Conservation (phyloP, 1,140 invertebrate species). For the Bombus breviceps region DNA sequence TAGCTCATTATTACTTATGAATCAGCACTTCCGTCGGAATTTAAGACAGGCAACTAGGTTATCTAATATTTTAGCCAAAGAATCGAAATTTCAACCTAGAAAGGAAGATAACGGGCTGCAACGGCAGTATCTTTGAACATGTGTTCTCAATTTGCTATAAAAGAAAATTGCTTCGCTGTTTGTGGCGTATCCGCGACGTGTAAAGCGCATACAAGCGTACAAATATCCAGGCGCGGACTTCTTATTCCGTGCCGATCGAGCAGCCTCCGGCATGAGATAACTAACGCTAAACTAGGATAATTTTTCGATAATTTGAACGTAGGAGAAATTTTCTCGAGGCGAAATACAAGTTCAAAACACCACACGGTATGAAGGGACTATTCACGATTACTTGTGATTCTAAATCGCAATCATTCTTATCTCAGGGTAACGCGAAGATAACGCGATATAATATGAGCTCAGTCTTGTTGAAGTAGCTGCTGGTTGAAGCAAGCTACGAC, state of each 20-base stretch:
- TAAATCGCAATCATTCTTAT: slow-evolving; percentile 35
- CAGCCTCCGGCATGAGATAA: too few species aligned
- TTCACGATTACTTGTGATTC: slow-evolving; percentile 18
- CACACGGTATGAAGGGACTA: too few species aligned
- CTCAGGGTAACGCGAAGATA: slow-evolving; percentile 1
- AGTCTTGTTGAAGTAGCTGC: neutral
- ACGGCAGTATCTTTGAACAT: neutral
- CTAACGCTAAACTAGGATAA: slow-evolving; percentile 46
- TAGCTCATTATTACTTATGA: too few species aligned
- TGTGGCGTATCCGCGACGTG: slow-evolving; percentile 21
- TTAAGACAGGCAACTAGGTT: neutral
- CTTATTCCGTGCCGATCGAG: too few species aligned
- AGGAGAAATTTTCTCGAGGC: slow-evolving; percentile 20
- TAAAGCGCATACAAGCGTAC: too few species aligned
- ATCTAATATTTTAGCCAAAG: slow-evolving; percentile 11
- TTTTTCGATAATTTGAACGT: slow-evolving; percentile 40
- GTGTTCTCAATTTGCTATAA: neutral
- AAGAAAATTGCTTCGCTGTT: slow-evolving; percentile 50
- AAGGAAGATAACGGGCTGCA: neutral
- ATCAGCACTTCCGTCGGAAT: neutral
- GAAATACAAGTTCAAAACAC: neutral
- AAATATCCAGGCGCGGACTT: too few species aligned
- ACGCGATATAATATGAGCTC: neutral
- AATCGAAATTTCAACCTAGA: slow-evolving; percentile 29
- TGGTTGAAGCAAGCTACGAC: slow-evolving; percentile 16